A percentile compares a stretch with the other conserved stretches of the same genome.
These are phyloP conservation scores for Amia ocellicauda DNA, from an alignment of 2,113 vertebrate genomes.

Conservation along the genomic window DNA sequence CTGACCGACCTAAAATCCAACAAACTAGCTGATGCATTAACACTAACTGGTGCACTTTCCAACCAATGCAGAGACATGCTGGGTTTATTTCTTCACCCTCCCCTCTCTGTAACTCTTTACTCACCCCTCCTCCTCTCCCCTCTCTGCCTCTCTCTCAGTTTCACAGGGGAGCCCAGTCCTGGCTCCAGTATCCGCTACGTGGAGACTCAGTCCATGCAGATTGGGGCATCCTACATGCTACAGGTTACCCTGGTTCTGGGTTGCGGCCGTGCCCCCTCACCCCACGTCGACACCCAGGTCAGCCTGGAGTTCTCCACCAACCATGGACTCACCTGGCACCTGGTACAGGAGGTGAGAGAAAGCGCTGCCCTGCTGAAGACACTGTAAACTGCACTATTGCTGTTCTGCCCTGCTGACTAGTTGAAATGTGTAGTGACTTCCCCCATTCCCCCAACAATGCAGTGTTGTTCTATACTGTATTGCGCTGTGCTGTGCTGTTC, in stretches of 20 bases:
- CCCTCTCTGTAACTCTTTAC: background rate
- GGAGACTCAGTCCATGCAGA: conserved; percentile 98
- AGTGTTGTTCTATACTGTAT: background rate
- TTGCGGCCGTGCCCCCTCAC: conserved; percentile 80
- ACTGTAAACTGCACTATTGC: background rate
- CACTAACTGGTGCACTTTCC: too few relatives aligned
- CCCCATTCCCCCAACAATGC: too few relatives aligned
- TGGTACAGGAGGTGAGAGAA: conserved; percentile 86
- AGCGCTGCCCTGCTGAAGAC: background rate
- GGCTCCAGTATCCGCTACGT: conserved; percentile 93
- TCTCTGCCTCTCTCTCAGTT: conserved; percentile 41
- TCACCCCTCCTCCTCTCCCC: background rate
- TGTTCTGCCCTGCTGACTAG: background rate
- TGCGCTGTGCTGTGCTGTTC: background rate
- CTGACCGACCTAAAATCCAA: too few relatives aligned
- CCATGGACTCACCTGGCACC: conserved; percentile 96
- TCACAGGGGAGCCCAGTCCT: conserved; percentile 79
- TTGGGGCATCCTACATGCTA: conserved; percentile 91
- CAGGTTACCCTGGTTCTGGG: conserved; percentile 97
- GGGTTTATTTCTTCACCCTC: too few relatives aligned
- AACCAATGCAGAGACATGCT: too few relatives aligned
- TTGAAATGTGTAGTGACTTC: too few relatives aligned
- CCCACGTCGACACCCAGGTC: conserved; percentile 94
- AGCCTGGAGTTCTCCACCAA: conserved; percentile 97
- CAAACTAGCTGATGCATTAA: too few relatives aligned